Evolutionary conservation across 37 sponge, comb jelly and placozoan species (phyloP).

Genomic region (Beroe forskalii): DNA sequence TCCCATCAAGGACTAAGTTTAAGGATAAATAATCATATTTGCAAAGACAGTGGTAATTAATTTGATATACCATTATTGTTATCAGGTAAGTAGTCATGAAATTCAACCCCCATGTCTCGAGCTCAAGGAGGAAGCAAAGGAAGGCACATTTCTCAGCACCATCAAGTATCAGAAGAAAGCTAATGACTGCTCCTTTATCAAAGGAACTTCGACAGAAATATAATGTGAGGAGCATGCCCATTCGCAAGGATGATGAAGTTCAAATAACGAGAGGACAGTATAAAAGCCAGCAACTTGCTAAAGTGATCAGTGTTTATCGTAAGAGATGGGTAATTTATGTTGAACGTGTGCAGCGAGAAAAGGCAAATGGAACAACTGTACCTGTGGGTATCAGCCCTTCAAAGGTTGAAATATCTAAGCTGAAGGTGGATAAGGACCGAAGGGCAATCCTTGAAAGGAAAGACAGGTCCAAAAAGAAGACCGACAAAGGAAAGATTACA

Average conservation of each 20-base stretch:
- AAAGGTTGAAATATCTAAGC: conserved; percentile 92
- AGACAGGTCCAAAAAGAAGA: conserved; percentile 75
- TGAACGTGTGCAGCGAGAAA: conserved; percentile 90
- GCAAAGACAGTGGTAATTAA: too few relatives aligned
- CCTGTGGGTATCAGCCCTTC: conserved; percentile 90
- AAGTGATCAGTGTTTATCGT: conserved; percentile 86
- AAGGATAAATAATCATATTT: too few relatives aligned
- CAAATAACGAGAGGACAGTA: conserved; percentile 85
- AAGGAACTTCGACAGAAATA: conserved; percentile 94
- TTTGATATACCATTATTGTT: too few relatives aligned
- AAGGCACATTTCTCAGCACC: conserved; percentile 94
- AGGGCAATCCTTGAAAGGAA: conserved; percentile 93
- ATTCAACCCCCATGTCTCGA: conserved; percentile 77
- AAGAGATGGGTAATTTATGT: conserved; percentile 96
- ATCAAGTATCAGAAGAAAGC: conserved; percentile 82
- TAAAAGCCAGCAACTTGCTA: conserved; percentile 85
- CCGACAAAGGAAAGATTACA: conserved; percentile 82
- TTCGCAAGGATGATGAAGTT: conserved; percentile 97
- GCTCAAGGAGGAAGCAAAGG: conserved; percentile 91
- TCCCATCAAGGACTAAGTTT: too few relatives aligned
- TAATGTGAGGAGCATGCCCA: conserved; percentile 87
- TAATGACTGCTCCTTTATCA: conserved; percentile 93
- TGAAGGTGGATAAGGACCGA: conserved; percentile 93
- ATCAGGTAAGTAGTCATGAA: conserved; percentile 74
- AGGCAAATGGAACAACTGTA: conserved; percentile 94